Conservation (phyloP, 1,140 invertebrate genomes). For the Tetramorium parvispinum region DNA sequence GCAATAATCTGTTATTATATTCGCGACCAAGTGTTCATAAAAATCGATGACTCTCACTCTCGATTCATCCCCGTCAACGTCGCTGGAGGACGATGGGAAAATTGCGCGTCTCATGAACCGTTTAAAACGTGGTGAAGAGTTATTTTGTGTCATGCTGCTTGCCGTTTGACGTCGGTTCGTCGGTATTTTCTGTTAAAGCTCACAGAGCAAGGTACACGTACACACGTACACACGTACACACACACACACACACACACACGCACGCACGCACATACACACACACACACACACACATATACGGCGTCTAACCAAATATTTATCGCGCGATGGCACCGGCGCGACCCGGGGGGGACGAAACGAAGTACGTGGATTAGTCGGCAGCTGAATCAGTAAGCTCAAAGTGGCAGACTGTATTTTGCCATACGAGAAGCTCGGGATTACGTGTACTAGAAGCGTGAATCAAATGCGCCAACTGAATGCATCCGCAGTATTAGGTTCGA, state of each 20-base stretch:
- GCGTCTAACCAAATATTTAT: slow-evolving; percentile 51
- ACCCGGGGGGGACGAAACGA: neutral
- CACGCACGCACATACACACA: no score
- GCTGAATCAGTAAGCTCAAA: slow-evolving; percentile 57
- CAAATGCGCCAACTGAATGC: slow-evolving; percentile 55
- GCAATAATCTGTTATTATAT: slow-evolving; percentile 1
- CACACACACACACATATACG: no score
- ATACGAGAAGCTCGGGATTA: slow-evolving; percentile 58
- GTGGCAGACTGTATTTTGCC: slow-evolving; percentile 41
- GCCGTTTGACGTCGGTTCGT: neutral
- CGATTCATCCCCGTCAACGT: neutral
- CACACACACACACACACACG: no score
- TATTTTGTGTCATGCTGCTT: slow-evolving; percentile 2
- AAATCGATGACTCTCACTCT: neutral
- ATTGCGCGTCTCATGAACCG: neutral
- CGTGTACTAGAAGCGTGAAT: slow-evolving; percentile 47
- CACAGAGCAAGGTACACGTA: no score
- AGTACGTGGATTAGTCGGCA: slow-evolving; percentile 46
- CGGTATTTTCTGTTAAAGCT: slow-evolving; percentile 5
- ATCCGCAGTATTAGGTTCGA: slow-evolving; percentile 52
- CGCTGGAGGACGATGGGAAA: neutral
- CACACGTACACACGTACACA: no score
- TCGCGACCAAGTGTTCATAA: neutral
- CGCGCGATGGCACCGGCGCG: neutral
- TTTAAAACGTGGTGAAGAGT: slow-evolving; percentile 1